Evolutionary conservation across 2,113 vertebrate species (phyloP), one percentile per base, ranked within the genome.

Genomic region (Rutilus rutilus): DNA sequence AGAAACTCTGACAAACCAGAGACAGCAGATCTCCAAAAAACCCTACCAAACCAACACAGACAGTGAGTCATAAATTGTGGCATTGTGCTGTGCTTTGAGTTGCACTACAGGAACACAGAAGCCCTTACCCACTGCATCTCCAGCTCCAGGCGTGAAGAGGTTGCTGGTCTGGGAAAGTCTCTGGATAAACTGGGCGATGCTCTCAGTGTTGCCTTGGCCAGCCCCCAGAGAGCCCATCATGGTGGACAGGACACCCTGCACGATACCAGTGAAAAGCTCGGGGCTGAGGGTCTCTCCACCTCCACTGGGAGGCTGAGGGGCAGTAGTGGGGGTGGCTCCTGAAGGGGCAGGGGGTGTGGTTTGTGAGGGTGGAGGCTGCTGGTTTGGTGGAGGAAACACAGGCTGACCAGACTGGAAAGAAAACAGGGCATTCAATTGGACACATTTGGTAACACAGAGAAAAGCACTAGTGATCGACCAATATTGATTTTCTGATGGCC

Each of bases 171-270:
- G 96, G 0, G 97, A 97, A 62, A 98, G 95, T 78, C 97, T 94
- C 67, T 97, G 97, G 92, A 98, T 97, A 89, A 98, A 98, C 86
- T 96, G 96, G 2, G 97, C 97, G 0, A 98, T 98, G 89, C 97
- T 98, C 87, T 97, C 97, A 0, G 96, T 96, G 91, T 96, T 96
- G 42, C 95, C 96, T 85, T 97, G 96, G 6, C 95, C 93, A 6
- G 97, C 96, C 9, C 96, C 96, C 86, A 98, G 88, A 1, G 97
- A 97, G n/a, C 96, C 97, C 94, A 98, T 94, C 93, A 97, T 96
- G 85, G 96, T 96, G 79, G 95, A 95, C 54, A 98, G 93, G 75
- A 98, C 97, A 0, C 97, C 97, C 33, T 97, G 96, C 8, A 98
- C 96, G 60, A 98, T 97, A 6, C 95, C 97, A 0, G 96, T 97